These are phyloP conservation scores for Chanos chanos DNA, from an alignment of 2,797 vertebrate genomes.

Conservation along the genomic window DNA sequence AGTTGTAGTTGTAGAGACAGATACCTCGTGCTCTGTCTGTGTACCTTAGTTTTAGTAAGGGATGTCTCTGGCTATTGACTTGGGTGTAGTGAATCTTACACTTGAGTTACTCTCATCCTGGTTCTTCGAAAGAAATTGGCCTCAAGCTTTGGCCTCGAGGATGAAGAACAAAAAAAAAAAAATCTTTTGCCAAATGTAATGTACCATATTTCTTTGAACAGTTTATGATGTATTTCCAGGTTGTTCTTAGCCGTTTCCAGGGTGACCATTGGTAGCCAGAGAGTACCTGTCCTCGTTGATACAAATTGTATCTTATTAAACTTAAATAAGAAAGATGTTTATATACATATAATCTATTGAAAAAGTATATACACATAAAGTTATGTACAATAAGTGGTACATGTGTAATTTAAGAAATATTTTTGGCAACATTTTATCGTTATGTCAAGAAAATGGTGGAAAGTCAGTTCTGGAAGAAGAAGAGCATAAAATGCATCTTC, in stretches of 20 bases:
- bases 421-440: conserved; percentile 84
- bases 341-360: conserved; percentile 66
- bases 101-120: background rate
- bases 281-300: conserved; percentile 91
- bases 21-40: conserved; percentile 68
- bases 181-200: no score
- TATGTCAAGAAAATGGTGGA: conserved; percentile 55
- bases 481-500: conserved; percentile 37
- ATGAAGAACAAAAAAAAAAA: no score
- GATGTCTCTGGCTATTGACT: conserved; percentile 83
- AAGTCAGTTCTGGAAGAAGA: background rate
- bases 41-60: conserved; percentile 93
- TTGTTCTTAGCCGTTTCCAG: conserved; percentile 69
- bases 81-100: conserved; percentile 56
- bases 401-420: conserved; percentile 67
- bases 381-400: conserved; percentile 75
- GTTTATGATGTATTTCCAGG: conserved; percentile 33
- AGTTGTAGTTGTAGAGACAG: conserved; percentile 82
- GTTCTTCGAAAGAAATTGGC: background rate
- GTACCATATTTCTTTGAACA: background rate
- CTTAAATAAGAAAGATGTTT: conserved; percentile 69
- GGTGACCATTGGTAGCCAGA: conserved; percentile 81
- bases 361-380: conserved; percentile 53
- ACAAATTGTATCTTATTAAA: conserved; percentile 99
- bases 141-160: no score